Evolutionary conservation across 1,140 invertebrate species (phyloP).

Genomic region (Hycleus cichorii): DNA sequence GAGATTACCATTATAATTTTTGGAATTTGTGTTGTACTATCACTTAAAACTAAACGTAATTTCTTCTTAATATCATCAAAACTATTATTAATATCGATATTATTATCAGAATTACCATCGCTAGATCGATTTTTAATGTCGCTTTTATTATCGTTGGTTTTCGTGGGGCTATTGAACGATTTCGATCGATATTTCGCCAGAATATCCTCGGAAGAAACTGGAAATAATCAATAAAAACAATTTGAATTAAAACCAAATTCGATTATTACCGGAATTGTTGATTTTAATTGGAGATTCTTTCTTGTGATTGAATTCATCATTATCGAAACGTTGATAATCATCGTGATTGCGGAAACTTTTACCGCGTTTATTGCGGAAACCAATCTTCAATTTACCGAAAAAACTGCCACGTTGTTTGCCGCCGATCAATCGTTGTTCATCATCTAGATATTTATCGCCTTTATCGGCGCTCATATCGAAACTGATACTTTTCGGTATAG

Average conservation of each 20-base stretch:
- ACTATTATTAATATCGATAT: constrained; percentile 25
- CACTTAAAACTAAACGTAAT: constrained; percentile 80
- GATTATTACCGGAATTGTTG: constrained; percentile 20
- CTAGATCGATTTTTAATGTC: constrained; percentile 11
- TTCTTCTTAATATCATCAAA: constrained; percentile 80
- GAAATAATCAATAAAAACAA: constrained; percentile 21
- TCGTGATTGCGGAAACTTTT: constrained; percentile 45
- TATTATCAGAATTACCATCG: constrained; percentile 13
- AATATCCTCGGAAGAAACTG: constrained; percentile 85
- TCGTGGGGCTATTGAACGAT: constrained; percentile 53
- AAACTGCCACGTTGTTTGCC: constrained; percentile 48
- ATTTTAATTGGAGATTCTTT: constrained; percentile 19
- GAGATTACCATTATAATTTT: constrained; percentile 27
- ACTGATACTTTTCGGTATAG: constrained; percentile 86
- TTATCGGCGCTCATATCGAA: constrained; percentile 86
- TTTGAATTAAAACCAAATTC: neutral
- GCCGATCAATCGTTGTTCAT: constrained; percentile 46
- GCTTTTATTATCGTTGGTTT: constrained; percentile 11
- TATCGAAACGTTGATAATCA: constrained; percentile 42
- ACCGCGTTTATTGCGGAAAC: constrained; percentile 57
- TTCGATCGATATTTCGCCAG: constrained; percentile 90
- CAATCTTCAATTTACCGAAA: constrained; percentile 61
- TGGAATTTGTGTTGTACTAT: constrained; percentile 30
- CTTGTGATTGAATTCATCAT: constrained; percentile 32
- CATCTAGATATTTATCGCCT: constrained; percentile 57